phyloP scores from a whole-genome alignment of 2,113 vertebrate genomes.

The Strix aluco region DNA sequence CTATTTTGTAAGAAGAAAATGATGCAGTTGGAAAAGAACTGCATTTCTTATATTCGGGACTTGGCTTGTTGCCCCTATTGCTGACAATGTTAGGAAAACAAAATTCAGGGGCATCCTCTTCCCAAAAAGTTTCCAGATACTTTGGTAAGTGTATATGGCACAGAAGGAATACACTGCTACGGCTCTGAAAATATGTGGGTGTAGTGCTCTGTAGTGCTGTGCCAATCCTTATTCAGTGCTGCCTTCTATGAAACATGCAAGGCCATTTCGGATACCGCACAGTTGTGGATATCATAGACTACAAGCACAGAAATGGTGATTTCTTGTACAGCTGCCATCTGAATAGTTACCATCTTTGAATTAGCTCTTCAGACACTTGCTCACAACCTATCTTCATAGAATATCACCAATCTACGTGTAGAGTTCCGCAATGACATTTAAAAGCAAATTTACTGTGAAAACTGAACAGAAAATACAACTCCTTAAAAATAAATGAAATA shows the following conservation, averaged over 20 bases:
- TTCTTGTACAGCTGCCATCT: neutral
- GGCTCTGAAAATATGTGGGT: neutral
- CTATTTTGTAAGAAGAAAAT: neutral
- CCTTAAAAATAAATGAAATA: neutral
- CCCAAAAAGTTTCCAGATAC: neutral
- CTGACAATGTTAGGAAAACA: neutral
- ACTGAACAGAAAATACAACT: neutral
- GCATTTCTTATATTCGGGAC: neutral
- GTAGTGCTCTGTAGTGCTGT: neutral
- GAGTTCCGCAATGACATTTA: neutral
- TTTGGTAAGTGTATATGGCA: neutral
- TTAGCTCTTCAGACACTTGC: neutral
- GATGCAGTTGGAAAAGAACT: accelerated
- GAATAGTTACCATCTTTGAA: neutral
- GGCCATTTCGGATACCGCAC: neutral
- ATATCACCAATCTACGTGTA: neutral
- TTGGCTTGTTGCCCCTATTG: neutral
- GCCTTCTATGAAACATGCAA: neutral
- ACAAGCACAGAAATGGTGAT: neutral
- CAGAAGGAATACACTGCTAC: neutral
- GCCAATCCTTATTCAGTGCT: neutral
- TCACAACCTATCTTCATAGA: neutral
- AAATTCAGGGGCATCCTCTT: neutral
- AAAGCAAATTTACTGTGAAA: neutral
- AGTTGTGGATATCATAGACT: neutral